Conservation (phyloP, 2,888 invertebrate genomes). For the Drosophila neonasuta region DNA sequence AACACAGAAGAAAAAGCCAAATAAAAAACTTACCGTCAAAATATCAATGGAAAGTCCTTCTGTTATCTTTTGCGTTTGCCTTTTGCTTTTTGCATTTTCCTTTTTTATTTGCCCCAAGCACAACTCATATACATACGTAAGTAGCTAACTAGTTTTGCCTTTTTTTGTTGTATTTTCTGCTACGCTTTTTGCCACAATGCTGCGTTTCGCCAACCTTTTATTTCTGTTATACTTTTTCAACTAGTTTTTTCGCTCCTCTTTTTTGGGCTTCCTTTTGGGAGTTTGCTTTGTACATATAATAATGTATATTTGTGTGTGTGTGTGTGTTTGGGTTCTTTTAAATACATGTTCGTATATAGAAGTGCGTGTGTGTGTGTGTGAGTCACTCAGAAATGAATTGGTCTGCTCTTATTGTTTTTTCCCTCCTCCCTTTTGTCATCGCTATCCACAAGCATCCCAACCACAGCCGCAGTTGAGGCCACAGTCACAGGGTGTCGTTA, state of each 20-base stretch:
- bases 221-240: slow-evolving; percentile 35
- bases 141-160: slow-evolving; percentile 40
- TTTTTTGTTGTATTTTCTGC: slow-evolving; percentile 5
- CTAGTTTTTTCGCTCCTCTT: slow-evolving; percentile 25
- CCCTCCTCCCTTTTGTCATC: background rate
- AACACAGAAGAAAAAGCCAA: slow-evolving; percentile 54
- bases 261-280: slow-evolving; percentile 48
- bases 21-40: slow-evolving; percentile 62
- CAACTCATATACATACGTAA: slow-evolving; percentile 42
- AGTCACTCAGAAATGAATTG: slow-evolving; percentile 62
- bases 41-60: slow-evolving; percentile 68
- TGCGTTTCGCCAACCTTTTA: slow-evolving; percentile 26
- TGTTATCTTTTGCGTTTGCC: slow-evolving; percentile 32
- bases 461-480: background rate
- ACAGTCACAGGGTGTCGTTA: slow-evolving; percentile 47
- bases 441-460: background rate
- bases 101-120: slow-evolving; percentile 35
- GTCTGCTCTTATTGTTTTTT: slow-evolving; percentile 49
- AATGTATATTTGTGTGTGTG: slow-evolving; percentile 11
- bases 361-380: slow-evolving; percentile 38
- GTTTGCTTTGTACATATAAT: slow-evolving; percentile 28
- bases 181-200: slow-evolving; percentile 34
- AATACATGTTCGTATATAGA: background rate
- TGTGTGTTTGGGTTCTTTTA: background rate
- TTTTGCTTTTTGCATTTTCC: background rate